Evolutionary conservation across 2,888 invertebrate species (phyloP), one percentile per base, ranked within the genome.

Genomic region (Pheosia tremula): DNA sequence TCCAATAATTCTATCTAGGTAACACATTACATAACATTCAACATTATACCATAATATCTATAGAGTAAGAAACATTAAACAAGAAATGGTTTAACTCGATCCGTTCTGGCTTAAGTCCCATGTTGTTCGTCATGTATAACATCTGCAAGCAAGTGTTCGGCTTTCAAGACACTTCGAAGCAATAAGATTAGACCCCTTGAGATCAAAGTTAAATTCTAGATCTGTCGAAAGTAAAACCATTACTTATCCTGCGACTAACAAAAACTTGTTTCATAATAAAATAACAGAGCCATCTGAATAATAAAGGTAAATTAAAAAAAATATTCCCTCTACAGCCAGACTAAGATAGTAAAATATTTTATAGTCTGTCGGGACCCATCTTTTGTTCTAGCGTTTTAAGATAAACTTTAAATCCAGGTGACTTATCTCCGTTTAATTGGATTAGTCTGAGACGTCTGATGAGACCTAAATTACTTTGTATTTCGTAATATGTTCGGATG

Each of bases 71-170:
- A 24, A 53, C 11, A 50, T 50, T n/a, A 38, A 4, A 55, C 55
- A 38, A 39, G 55, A 55, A 38, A 37, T 10, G 8, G 39, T 55
- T 7, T 55, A 10, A 39, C 55, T 55, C 8, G 24, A 50, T 13
- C 5, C 24, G 39, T 55, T 55, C n/a, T 39, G 55, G 55, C 39
- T 10, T 8, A n/a, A 39, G 13, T 38, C 55, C 55, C 10, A 39
- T 8, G 55, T 55, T 38, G 36, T 11, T 13, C 39, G 39, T 39
- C n/a, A 37, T 38, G 5, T 54, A 39, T 55, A 55, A 38, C 55
- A 55, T 55, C 55, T 55, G 55, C 39, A 55, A 55, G 39, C 55
- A 55, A 55, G 55, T 55, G 55, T 55, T 55, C 39, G 55, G 55
- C 53, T 54, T n/a, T 11, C 38, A 3, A 38, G 13, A 39, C 55